Conservation (phyloP, 2,113 vertebrate genomes). For the Regulus satrapa region DNA sequence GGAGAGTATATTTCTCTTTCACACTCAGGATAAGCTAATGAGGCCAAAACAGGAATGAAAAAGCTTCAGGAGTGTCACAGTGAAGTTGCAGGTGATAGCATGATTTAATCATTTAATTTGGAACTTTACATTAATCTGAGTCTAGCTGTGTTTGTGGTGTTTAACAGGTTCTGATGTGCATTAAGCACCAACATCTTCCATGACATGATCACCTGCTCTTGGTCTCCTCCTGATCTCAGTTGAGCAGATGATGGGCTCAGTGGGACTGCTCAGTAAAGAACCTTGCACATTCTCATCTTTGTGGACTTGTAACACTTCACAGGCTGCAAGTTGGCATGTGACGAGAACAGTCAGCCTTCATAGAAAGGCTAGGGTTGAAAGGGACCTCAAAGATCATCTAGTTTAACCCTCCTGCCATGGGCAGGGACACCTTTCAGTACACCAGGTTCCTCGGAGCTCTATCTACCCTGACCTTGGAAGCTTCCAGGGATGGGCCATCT, state of each 20-base stretch:
- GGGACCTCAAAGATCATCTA: neutral
- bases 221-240: neutral
- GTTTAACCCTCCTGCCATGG: neutral
- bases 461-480: neutral
- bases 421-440: neutral
- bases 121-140: neutral
- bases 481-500: accelerated
- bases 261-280: neutral
- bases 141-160: neutral
- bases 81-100: neutral
- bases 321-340: neutral
- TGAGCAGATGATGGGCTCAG: neutral
- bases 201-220: neutral
- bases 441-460: neutral
- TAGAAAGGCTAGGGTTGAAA: neutral
- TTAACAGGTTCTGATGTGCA: neutral
- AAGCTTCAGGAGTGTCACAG: neutral
- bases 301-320: neutral
- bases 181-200: neutral
- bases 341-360: neutral
- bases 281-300: neutral
- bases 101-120: neutral
- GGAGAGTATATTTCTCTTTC: neutral
- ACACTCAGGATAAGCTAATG: neutral
- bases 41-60: neutral